phyloP scores from a whole-genome alignment of 2,113 vertebrate species.

The Phalacrocorax aristotelis region DNA sequence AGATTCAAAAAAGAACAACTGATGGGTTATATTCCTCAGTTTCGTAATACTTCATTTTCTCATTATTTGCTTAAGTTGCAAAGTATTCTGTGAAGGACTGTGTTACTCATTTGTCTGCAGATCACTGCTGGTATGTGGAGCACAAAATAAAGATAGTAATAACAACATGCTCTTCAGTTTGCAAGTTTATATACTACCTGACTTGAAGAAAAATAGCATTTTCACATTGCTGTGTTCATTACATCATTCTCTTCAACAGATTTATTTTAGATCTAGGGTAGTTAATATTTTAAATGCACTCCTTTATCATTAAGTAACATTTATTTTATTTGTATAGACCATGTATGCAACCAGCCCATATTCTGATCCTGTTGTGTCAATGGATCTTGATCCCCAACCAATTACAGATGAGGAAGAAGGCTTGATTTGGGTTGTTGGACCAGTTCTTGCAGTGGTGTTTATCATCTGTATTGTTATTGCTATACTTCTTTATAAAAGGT shows the following conservation, averaged over 20 bases:
- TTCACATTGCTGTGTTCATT: not conserved
- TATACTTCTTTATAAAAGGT: constrained; percentile 99
- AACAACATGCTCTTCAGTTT: not conserved
- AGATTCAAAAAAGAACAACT: accelerated
- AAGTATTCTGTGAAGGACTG: not conserved
- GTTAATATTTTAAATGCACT: not conserved
- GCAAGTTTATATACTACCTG: not conserved
- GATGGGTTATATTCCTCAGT: not conserved
- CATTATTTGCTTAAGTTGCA: not conserved
- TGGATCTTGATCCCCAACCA: constrained; percentile 93
- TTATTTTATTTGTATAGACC: constrained; percentile 76
- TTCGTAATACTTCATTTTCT: not conserved
- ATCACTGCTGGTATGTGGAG: not conserved
- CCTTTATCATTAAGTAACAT: not conserved
- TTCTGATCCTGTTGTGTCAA: constrained; percentile 93
- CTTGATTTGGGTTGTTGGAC: constrained; percentile 97
- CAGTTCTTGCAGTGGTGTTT: constrained; percentile 97
- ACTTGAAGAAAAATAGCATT: not conserved
- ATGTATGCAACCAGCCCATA: constrained; percentile 98
- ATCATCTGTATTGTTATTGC: constrained; percentile 99
- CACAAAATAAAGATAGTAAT: not conserved
- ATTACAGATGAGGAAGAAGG: constrained; percentile 99
- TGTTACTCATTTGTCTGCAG: not conserved
- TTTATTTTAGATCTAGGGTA: not conserved
- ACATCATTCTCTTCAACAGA: not conserved